These are phyloP conservation scores for Stenodera caucasica DNA, from an alignment of 2,888 invertebrate genomes.

Conservation along the genomic window DNA sequence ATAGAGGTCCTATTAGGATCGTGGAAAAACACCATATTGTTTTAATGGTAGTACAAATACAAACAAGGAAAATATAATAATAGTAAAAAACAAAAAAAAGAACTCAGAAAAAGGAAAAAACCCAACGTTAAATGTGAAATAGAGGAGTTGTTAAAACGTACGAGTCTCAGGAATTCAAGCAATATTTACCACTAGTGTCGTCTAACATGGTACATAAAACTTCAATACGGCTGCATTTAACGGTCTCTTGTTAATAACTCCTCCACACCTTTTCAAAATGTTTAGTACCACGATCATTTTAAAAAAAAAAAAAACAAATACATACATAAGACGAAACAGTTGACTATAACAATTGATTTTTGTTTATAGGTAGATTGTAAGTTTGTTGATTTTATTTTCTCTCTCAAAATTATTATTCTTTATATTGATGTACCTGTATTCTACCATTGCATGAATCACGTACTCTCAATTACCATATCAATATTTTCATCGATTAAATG, in stretches of 20 bases:
- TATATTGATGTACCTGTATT: background rate
- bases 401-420: too few species aligned
- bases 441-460: slow-evolving; percentile 13
- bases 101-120: background rate
- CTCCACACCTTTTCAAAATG: slow-evolving; percentile 16
- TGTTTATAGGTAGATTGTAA: too few species aligned
- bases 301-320: too few species aligned
- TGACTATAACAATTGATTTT: too few species aligned
- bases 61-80: background rate
- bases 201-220: slow-evolving; percentile 21
- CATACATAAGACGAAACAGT: too few species aligned
- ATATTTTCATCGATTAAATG: slow-evolving; percentile 16
- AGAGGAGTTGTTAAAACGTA: slow-evolving; percentile 8
- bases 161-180: slow-evolving; percentile 12
- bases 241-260: slow-evolving; percentile 21
- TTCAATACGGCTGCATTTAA: slow-evolving; percentile 20
- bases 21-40: background rate
- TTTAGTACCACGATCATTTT: too few species aligned
- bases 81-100: background rate
- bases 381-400: too few species aligned
- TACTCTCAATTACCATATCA: slow-evolving; percentile 15
- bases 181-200: slow-evolving; percentile 17
- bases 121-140: background rate
- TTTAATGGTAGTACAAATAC: background rate
- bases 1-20: background rate